Evolutionary conservation across 2,797 vertebrate genomes (phyloP).

Genomic region (Chiloscyllium punctatum): DNA sequence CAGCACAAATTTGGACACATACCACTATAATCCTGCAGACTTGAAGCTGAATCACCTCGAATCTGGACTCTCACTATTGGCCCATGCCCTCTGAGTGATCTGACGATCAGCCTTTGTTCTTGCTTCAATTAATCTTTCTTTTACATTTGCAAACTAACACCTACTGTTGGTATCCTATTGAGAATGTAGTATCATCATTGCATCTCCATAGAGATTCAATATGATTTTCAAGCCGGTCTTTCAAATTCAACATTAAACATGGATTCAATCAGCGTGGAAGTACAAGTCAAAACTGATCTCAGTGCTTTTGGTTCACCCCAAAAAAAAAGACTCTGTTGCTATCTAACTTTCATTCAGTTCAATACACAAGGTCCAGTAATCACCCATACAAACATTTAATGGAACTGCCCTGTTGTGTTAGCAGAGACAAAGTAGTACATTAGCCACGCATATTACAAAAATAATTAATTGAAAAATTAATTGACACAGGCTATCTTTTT

Average conservation of each 20-base stretch:
- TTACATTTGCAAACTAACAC: not conserved
- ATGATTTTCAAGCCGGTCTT: not conserved
- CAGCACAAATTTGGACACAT: slow-evolving; percentile 17
- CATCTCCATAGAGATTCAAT: not conserved
- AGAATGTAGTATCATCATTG: not conserved
- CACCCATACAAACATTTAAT: not conserved
- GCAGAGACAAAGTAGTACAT: not conserved
- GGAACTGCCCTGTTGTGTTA: not conserved
- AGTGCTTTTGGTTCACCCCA: not conserved
- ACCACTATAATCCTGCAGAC: slow-evolving; percentile 2
- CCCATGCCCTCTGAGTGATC: not conserved
- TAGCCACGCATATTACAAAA: not conserved
- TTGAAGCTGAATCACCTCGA: slow-evolving; percentile 8
- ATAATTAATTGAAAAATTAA: not conserved
- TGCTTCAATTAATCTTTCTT: not conserved
- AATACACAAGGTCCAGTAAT: not conserved
- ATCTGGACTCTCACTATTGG: slow-evolving; percentile 10
- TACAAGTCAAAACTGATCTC: not conserved
- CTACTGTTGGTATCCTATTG: too few relatives aligned
- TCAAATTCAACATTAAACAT: not conserved
- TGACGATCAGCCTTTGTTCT: not conserved
- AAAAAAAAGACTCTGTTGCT: not conserved
- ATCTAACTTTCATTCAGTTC: not conserved
- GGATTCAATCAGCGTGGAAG: not conserved
- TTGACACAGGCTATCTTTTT: not conserved